Base-by-base conservation (phyloP, 2,797 vertebrate species). In the Otolemur crassicaudatus region DNA sequence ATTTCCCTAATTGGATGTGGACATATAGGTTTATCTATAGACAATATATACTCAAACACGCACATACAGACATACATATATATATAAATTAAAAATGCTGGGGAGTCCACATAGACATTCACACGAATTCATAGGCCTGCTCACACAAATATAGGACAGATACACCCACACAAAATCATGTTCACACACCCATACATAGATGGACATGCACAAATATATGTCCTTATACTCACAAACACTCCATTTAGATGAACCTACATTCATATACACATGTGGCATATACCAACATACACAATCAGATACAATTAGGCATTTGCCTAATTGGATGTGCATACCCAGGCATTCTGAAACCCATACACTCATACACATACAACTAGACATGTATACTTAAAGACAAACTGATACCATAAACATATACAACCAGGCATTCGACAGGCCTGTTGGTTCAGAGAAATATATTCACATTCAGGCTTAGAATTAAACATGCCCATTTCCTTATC, bases 361-460 rank as follows among this genome's bases (percentile, higher is more conserved):
- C 58, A 96, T 56, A 97, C 37, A 91, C 17, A 93, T 90, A 90
- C 63, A 90, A 72, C 25, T 14, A 83, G 82, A 87, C 37, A 95
- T 60, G 12, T 77, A 79, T 60, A 79, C 63, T 83, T 69, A 92
- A 94, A 95, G 81, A 58, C 61, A 97, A 95, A 97, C 40, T 87
- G 90, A 87, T 85, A 67, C 16, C 49, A 84, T 43, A 80, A 14
- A 91, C 20, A 65, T 73, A 91, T 56, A 89, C 37, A 96, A 63
- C 29, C 65, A 96, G 61, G 87, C 40, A 96, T 91, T 96, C 90
- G 95, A 95, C 61, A 95, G 90, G 85, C 88, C 37, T 92, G 25
- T 43, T 94, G 83, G 34, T 56, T 96, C 73, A 97, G 83, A 96
- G 83, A 83, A 97, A 95, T 46, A 96, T 22, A 94, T 25, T 53